Conservation (phyloP, 2,888 invertebrate species). For the Polymixis flavicincta region DNA sequence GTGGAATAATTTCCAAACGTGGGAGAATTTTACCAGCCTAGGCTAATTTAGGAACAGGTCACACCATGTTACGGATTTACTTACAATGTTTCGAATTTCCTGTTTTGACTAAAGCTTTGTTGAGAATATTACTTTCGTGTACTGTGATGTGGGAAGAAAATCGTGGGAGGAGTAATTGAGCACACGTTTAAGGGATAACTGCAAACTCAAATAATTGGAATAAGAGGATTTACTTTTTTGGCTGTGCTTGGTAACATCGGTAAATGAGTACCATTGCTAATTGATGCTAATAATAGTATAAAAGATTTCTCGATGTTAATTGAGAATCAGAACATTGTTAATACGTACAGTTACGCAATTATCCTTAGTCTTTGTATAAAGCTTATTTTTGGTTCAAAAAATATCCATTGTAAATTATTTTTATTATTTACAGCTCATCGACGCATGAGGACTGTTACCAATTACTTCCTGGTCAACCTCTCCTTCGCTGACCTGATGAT, state of each 20-base stretch:
- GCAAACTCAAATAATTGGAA: not conserved
- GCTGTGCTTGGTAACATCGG: not conserved
- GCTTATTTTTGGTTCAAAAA: not conserved
- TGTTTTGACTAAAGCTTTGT: not conserved
- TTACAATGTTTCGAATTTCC: not conserved
- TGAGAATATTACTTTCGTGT: not conserved
- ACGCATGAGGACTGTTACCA: conserved; percentile 97
- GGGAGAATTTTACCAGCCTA: no score
- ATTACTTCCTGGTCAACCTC: conserved; percentile 97
- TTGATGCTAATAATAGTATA: not conserved
- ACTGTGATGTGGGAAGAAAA: not conserved
- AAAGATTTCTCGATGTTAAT: not conserved
- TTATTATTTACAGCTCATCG: conserved; percentile 92
- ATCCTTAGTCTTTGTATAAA: not conserved
- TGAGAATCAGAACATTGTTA: not conserved
- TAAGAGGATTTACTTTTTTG: not conserved
- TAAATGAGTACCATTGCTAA: not conserved
- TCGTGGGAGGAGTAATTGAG: not conserved
- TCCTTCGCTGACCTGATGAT: conserved; percentile 97
- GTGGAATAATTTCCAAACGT: no score
- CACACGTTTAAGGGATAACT: not conserved
- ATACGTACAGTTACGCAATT: not conserved
- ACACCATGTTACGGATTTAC: not conserved
- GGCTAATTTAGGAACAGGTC: no score
- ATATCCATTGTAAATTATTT: not conserved